These are phyloP conservation scores for Microcebus griseorufus DNA, from an alignment of 2,113 vertebrate species.

Conservation along the genomic window DNA sequence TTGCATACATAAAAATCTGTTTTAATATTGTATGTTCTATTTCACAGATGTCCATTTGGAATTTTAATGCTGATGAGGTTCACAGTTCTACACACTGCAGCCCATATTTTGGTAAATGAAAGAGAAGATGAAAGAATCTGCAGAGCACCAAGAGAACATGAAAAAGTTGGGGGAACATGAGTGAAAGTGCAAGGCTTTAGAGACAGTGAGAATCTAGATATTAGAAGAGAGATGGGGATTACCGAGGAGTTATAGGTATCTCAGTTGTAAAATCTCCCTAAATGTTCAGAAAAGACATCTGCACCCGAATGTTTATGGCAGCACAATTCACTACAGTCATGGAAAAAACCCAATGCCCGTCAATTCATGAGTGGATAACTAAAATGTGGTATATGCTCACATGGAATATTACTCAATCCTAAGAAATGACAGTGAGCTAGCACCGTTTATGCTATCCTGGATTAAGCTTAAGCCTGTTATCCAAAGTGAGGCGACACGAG, in stretches of 20 bases:
- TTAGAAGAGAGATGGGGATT: not conserved
- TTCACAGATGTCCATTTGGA: not conserved
- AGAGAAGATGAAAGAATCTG: not conserved
- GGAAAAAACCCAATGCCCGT: too few species aligned
- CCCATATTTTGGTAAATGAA: not conserved
- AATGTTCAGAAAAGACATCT: not conserved
- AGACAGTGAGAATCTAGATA: not conserved
- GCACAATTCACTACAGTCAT: too few species aligned
- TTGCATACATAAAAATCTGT: not conserved
- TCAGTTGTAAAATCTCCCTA: not conserved
- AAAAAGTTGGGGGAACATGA: not conserved
- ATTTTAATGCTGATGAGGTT: not conserved
- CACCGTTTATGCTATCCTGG: too few species aligned
- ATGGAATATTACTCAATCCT: too few species aligned
- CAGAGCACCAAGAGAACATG: not conserved
- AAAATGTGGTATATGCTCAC: too few species aligned
- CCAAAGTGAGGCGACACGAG: too few species aligned
- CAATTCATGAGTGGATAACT: too few species aligned
- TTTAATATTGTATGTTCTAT: not conserved
- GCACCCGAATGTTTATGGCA: too few species aligned
- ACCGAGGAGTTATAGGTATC: not conserved
- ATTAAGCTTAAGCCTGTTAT: too few species aligned
- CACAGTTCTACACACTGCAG: not conserved
- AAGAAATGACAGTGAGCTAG: too few species aligned
- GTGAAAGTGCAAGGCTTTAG: not conserved